A percentile compares a stretch with the other conserved stretches of the same genome.
phyloP scores from a whole-genome alignment of 2,888 invertebrate genomes.

The Volucella inflata region DNA sequence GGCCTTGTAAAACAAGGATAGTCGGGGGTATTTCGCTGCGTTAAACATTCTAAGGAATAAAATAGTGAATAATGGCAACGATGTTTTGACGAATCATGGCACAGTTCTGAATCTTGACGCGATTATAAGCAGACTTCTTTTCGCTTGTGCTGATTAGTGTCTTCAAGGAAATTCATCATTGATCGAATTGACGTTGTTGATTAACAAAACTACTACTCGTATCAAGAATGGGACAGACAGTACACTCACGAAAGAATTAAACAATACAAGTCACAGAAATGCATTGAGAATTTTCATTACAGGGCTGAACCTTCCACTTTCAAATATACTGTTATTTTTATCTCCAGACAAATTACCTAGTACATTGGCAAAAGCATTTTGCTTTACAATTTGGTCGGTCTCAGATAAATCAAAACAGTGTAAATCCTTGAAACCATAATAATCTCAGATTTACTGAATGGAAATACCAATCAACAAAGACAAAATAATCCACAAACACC shows the following conservation, averaged over 20 bases:
- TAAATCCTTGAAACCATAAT: not conserved
- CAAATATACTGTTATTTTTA: conserved; percentile 46
- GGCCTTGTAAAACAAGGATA: no score
- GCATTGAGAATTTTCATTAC: conserved; percentile 52
- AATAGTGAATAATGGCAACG: no score
- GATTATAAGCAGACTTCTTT: conserved; percentile 36
- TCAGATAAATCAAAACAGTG: not conserved
- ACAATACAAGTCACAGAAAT: no score
- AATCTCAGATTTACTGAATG: conserved; percentile 6
- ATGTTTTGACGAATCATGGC: conserved; percentile 30
- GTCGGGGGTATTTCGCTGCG: no score
- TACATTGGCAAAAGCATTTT: conserved; percentile 51
- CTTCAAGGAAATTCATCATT: conserved; percentile 21
- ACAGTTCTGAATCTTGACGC: not conserved
- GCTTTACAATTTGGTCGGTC: conserved; percentile 18
- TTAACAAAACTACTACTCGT: no score
- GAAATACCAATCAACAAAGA: not conserved
- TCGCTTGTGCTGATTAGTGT: conserved; percentile 44
- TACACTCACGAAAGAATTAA: not conserved
- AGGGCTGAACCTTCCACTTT: conserved; percentile 24
- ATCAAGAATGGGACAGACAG: no score
- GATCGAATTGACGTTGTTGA: no score
- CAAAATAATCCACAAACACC: conserved; percentile 15
- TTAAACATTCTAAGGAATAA: no score
- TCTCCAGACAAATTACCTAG: conserved; percentile 40